Conservation (phyloP, 2,888 invertebrate species). For the Tiliacea citrago region DNA sequence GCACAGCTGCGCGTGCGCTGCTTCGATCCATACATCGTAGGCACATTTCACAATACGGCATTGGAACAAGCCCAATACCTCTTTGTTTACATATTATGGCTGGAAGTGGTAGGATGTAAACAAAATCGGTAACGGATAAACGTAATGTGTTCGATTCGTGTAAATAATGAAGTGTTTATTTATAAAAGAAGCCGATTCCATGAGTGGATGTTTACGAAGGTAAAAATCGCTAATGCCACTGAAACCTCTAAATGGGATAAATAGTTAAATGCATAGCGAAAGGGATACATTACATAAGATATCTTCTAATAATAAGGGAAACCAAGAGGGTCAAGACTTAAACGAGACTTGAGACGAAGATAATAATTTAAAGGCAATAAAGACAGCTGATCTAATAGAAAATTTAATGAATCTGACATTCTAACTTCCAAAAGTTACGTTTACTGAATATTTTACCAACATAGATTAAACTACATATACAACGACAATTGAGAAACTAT, state of each 20-base stretch:
- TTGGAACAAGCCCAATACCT: slow-evolving; percentile 42
- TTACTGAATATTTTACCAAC: slow-evolving; percentile 33
- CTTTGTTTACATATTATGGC: slow-evolving; percentile 47
- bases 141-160: slow-evolving; percentile 26
- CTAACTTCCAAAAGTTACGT: slow-evolving; percentile 43
- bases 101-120: slow-evolving; percentile 41
- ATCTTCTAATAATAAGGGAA: not conserved
- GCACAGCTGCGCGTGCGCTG: slow-evolving; percentile 70
- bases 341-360: not conserved
- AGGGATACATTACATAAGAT: not conserved
- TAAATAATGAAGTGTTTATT: slow-evolving; percentile 33
- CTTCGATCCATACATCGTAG: slow-evolving; percentile 52
- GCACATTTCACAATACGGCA: slow-evolving; percentile 65
- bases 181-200: not conserved
- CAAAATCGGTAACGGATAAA: slow-evolving; percentile 43
- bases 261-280: not conserved
- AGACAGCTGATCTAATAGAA: slow-evolving; percentile 10
- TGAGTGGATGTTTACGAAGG: slow-evolving; percentile 6
- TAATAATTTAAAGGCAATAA: not conserved
- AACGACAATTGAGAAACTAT: slow-evolving; percentile 55
- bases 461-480: slow-evolving; percentile 45
- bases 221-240: not conserved
- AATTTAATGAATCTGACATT: slow-evolving; percentile 28
- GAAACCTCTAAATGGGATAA: not conserved
- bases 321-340: not conserved